These are phyloP conservation scores for Neomorphus geoffroyi DNA, from an alignment of 2,797 vertebrate genomes.

Conservation along the genomic window DNA sequence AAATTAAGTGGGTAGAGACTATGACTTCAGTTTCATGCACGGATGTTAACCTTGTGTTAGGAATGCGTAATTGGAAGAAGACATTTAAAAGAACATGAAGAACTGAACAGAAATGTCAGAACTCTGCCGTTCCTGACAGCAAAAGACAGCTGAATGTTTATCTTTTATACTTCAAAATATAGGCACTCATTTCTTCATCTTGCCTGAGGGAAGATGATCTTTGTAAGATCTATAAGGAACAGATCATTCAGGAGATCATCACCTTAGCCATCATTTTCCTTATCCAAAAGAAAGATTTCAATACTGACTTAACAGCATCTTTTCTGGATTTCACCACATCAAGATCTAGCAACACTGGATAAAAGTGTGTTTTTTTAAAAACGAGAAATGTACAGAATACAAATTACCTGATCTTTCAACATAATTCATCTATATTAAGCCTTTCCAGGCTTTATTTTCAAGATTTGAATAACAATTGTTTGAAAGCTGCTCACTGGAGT, in stretches of 20 bases:
- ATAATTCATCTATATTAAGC: background rate
- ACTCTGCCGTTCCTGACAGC: background rate
- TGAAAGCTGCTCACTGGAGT: background rate
- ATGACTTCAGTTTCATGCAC: background rate
- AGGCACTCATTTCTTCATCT: background rate
- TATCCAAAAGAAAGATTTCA: background rate
- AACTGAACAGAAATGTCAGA: slow-evolving; percentile 4
- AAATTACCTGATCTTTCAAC: background rate
- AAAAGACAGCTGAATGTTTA: background rate
- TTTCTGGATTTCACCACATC: background rate
- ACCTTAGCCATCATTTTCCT: background rate
- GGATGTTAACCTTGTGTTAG: background rate
- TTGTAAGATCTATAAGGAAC: background rate
- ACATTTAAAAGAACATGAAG: background rate
- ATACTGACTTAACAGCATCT: background rate
- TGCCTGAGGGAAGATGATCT: background rate
- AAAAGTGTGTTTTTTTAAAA: background rate
- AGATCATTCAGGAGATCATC: background rate
- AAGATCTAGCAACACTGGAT: background rate
- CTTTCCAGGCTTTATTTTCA: background rate
- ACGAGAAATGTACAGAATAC: background rate
- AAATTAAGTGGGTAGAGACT: background rate
- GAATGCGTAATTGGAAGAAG: background rate
- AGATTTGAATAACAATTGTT: background rate
- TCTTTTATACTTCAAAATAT: background rate